Evolutionary conservation across 2,797 vertebrate genomes (phyloP).

Genomic region (Rhynchonycteris naso): DNA sequence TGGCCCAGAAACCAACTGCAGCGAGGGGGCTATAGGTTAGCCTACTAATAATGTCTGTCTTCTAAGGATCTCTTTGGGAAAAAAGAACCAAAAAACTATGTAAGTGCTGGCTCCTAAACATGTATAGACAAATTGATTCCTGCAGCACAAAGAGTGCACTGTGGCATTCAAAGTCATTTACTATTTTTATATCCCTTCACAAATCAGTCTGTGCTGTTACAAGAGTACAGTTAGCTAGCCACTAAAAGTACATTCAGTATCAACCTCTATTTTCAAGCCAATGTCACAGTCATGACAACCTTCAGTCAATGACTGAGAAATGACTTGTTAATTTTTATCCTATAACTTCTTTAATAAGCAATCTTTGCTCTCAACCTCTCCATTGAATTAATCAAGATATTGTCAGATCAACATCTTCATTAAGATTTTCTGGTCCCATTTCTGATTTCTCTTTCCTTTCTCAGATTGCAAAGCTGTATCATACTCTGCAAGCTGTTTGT

Average conservation of each 20-base stretch:
- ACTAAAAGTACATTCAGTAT: background rate
- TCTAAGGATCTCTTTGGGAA: background rate
- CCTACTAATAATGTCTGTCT: background rate
- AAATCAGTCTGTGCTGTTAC: background rate
- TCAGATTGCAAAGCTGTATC: background rate
- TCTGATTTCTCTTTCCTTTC: background rate
- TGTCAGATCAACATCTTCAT: background rate
- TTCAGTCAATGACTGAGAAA: background rate
- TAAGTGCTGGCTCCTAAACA: background rate
- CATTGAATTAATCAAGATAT: background rate
- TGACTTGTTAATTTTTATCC: background rate
- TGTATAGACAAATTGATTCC: background rate
- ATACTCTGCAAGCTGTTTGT: background rate
- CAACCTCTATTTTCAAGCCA: background rate
- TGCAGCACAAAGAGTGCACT: background rate
- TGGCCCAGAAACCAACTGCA: background rate
- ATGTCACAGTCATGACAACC: background rate
- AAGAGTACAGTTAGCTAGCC: background rate
- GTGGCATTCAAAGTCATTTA: background rate
- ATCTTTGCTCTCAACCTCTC: background rate
- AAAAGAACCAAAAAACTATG: background rate
- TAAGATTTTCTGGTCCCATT: background rate
- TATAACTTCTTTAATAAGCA: background rate
- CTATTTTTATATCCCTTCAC: background rate
- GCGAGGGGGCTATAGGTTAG: background rate